These are phyloP conservation scores for Esperia sulphurella DNA, from an alignment of 2,888 invertebrate species.

Conservation along the genomic window DNA sequence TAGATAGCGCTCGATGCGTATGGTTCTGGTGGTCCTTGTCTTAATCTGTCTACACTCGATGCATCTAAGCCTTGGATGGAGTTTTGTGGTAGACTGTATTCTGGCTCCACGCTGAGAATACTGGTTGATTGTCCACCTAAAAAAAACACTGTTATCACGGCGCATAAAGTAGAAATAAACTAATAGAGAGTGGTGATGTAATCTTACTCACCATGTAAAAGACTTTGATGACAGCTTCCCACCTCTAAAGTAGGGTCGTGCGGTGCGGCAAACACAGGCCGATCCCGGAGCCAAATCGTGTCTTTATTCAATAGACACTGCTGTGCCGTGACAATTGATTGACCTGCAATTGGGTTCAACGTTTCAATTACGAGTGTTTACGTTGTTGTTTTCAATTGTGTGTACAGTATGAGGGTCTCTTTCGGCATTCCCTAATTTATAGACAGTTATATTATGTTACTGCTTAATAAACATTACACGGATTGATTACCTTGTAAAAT, in stretches of 20 bases:
- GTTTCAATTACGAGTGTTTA: conserved; percentile 46
- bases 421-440: too few relatives aligned
- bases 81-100: conserved; percentile 72
- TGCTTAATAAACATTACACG: too few relatives aligned
- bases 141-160: conserved; percentile 19
- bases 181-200: conserved; percentile 11
- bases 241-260: conserved; percentile 58
- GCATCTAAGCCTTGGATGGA: conserved; percentile 69
- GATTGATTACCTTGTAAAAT: too few relatives aligned
- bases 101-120: conserved; percentile 67
- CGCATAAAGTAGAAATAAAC: too few relatives aligned
- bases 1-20: conserved; percentile 75
- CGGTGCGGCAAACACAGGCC: conserved; percentile 63
- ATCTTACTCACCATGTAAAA: conserved; percentile 60
- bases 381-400: conserved; percentile 8
- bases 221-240: conserved; percentile 68
- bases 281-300: conserved; percentile 70
- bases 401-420: conserved; percentile 8
- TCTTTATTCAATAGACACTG: conserved; percentile 75
- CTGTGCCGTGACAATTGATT: conserved; percentile 72
- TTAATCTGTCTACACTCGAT: conserved; percentile 65
- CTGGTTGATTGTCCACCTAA: conserved; percentile 67
- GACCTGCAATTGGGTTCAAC: conserved; percentile 64
- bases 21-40: conserved; percentile 68
- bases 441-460: too few relatives aligned